Conservation (phyloP, 2,888 invertebrate species). For the Cephalotes varians region DNA sequence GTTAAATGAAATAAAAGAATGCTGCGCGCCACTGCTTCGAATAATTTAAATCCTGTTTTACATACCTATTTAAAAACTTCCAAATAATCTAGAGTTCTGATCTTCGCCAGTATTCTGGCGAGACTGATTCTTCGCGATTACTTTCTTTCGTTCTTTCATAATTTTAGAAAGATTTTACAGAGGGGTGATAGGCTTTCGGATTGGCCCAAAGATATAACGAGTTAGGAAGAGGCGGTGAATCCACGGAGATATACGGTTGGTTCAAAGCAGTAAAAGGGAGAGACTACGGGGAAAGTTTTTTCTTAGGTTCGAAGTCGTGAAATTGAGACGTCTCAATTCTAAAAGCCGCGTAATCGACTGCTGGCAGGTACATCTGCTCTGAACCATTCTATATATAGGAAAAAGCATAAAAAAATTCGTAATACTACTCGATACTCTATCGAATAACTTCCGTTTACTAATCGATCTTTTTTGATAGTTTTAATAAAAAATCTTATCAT, state of each 20-base stretch:
- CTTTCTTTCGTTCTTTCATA: constrained; percentile 64
- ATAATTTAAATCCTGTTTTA: background rate
- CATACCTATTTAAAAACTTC: background rate
- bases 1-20: background rate
- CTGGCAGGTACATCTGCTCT: constrained; percentile 83
- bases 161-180: constrained; percentile 73
- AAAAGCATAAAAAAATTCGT: constrained; percentile 8
- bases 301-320: constrained; percentile 78
- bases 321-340: constrained; percentile 84
- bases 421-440: background rate
- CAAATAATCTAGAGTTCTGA: constrained; percentile 2
- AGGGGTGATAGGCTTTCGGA: constrained; percentile 60
- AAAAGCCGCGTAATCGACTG: constrained; percentile 83
- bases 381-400: constrained; percentile 9
- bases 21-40: background rate
- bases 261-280: constrained; percentile 48
- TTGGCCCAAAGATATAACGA: constrained; percentile 65
- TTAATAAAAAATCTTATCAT: background rate
- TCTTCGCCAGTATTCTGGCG: constrained; percentile 50
- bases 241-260: constrained; percentile 57
- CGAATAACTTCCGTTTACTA: constrained; percentile 21
- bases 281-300: constrained; percentile 70
- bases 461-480: background rate
- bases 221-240: constrained; percentile 56
- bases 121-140: constrained; percentile 62